Conservation (phyloP, 1,140 invertebrate genomes). For the Dendroctonus ponderosae region DNA sequence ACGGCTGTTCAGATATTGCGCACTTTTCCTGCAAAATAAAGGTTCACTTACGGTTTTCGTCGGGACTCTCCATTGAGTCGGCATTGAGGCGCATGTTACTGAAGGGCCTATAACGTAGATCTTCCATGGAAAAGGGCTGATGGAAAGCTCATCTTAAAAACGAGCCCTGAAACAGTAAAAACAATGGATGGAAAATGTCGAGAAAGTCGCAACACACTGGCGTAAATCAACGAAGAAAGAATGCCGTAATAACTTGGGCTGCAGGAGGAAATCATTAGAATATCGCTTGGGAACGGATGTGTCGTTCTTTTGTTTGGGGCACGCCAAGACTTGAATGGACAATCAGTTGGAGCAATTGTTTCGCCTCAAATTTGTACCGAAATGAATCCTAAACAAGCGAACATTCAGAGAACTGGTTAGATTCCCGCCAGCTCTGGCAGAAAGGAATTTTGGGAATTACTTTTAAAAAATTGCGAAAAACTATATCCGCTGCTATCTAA, state of each 20-base stretch:
- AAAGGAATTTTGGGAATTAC: no score
- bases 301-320: slow-evolving; percentile 13
- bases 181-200: background rate
- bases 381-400: no score
- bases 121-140: background rate
- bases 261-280: slow-evolving; percentile 9
- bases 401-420: no score
- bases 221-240: background rate
- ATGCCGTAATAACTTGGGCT: background rate
- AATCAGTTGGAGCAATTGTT: no score
- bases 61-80: slow-evolving; percentile 44
- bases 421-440: no score
- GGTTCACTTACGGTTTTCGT: slow-evolving; percentile 42
- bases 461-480: no score
- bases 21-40: background rate
- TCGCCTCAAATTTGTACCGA: no score
- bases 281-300: slow-evolving; percentile 14
- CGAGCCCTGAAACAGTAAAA: background rate
- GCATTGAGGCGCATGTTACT: slow-evolving; percentile 43
- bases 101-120: slow-evolving; percentile 13
- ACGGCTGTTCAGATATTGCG: no score
- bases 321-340: slow-evolving; percentile 14
- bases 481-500: no score
- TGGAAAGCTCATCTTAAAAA: background rate
- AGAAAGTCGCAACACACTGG: background rate